These are phyloP conservation scores for Malthinus flaveolus DNA, from an alignment of 2,888 invertebrate genomes.

Conservation along the genomic window DNA sequence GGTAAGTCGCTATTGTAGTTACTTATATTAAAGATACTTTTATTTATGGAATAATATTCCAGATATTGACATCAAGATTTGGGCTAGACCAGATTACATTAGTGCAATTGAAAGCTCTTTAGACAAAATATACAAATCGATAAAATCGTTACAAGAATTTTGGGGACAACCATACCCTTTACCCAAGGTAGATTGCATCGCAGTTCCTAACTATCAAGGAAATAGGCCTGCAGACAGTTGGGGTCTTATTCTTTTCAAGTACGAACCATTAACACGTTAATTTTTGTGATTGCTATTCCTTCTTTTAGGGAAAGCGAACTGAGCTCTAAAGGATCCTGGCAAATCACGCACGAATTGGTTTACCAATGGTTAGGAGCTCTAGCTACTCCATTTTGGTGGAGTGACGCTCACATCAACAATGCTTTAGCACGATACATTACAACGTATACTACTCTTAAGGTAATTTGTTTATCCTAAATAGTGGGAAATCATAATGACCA, in stretches of 20 bases:
- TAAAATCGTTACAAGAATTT: slow-evolving; percentile 63
- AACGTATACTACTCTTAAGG: slow-evolving; percentile 72
- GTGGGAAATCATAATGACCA: slow-evolving; percentile 9
- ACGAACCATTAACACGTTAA: slow-evolving; percentile 41
- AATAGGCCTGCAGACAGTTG: slow-evolving; percentile 77
- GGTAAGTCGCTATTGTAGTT: slow-evolving; percentile 35
- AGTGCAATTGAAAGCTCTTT: slow-evolving; percentile 62
- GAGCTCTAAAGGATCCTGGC: slow-evolving; percentile 65
- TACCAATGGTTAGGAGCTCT: slow-evolving; percentile 82
- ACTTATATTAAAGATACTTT: slow-evolving; percentile 8
- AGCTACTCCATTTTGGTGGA: slow-evolving; percentile 78
- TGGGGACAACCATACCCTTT: slow-evolving; percentile 70
- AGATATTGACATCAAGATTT: slow-evolving; percentile 61
- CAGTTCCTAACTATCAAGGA: slow-evolving; percentile 71
- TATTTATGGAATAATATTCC: background rate
- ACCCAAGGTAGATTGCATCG: slow-evolving; percentile 71
- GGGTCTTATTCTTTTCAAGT: slow-evolving; percentile 81
- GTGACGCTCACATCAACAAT: slow-evolving; percentile 74
- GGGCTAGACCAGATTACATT: slow-evolving; percentile 67
- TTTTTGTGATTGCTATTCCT: background rate
- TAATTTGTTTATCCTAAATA: too few species aligned
- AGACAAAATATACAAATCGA: slow-evolving; percentile 61
- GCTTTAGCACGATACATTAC: slow-evolving; percentile 77
- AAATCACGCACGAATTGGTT: slow-evolving; percentile 71
- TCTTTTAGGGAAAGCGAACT: slow-evolving; percentile 73